These are phyloP conservation scores for Idaea dimidiata DNA, from an alignment of 2,888 invertebrate genomes.

Conservation along the genomic window DNA sequence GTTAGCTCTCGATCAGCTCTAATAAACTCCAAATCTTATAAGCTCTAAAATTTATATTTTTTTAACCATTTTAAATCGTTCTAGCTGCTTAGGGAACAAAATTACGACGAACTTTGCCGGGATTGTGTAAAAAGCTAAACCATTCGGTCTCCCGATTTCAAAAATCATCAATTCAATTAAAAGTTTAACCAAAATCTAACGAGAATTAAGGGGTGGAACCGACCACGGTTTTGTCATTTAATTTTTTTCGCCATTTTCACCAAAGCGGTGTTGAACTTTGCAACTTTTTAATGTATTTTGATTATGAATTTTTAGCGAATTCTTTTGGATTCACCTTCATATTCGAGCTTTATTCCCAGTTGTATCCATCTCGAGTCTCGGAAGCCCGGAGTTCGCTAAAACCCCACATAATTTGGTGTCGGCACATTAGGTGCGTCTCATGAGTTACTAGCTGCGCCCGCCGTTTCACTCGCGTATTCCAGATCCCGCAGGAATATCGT, in stretches of 20 bases:
- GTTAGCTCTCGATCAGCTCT: too few species aligned
- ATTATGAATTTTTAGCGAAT: constrained; percentile 2
- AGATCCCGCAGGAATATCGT: too few species aligned
- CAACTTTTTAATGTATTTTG: not conserved
- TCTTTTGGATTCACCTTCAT: constrained; percentile 2
- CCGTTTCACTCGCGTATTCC: too few species aligned
- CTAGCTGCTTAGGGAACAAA: not conserved
- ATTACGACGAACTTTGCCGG: not conserved
- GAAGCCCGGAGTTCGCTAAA: too few species aligned
- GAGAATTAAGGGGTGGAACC: not conserved
- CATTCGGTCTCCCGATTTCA: not conserved
- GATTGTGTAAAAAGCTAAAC: not conserved
- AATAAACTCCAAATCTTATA: too few species aligned
- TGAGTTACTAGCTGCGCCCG: too few species aligned
- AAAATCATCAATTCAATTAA: not conserved
- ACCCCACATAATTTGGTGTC: too few species aligned
- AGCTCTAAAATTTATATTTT: too few species aligned
- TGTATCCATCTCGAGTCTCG: too few species aligned
- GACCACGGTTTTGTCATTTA: constrained; percentile 16
- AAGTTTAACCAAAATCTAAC: not conserved
- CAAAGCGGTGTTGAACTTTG: constrained; percentile 10
- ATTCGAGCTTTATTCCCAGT: too few species aligned
- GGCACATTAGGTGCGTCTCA: too few species aligned
- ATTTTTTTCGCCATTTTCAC: constrained; percentile 17
- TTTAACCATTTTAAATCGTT: too few species aligned